Evolutionary conservation across 2,113 vertebrate genomes (phyloP).

Genomic region (Ranitomeya variabilis): DNA sequence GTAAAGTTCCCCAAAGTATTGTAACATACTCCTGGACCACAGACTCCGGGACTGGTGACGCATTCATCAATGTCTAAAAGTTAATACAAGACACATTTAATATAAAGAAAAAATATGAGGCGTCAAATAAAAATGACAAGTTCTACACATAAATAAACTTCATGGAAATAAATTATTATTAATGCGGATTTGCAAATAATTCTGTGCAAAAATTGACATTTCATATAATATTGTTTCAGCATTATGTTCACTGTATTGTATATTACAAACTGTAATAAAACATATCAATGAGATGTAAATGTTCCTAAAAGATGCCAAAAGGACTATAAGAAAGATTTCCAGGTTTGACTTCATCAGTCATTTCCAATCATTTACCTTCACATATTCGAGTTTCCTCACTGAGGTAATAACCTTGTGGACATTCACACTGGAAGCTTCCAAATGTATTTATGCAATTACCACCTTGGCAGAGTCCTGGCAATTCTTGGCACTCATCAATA

Average conservation of each 20-base stretch:
- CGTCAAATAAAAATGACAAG: not conserved
- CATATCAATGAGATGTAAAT: not conserved
- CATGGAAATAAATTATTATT: not conserved
- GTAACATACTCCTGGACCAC: slow-evolving; percentile 84
- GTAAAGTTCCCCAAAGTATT: slow-evolving; percentile 87
- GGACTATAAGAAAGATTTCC: too few species aligned
- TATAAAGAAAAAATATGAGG: not conserved
- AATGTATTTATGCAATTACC: slow-evolving; percentile 87
- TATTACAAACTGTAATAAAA: not conserved
- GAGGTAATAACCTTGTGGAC: slow-evolving; percentile 82
- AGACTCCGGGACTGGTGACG: slow-evolving; percentile 82
- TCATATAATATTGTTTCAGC: not conserved
- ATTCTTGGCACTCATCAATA: slow-evolving; percentile 90
- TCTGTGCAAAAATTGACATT: not conserved
- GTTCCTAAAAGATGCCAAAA: not conserved
- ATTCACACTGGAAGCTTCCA: slow-evolving; percentile 85
- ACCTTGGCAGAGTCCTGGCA: slow-evolving; percentile 89
- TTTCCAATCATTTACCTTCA: slow-evolving; percentile 72
- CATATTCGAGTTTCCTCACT: slow-evolving; percentile 82
- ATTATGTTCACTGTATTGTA: not conserved
- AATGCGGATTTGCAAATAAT: not conserved
- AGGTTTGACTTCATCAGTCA: too few species aligned
- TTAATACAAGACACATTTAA: not conserved
- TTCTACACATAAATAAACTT: not conserved
- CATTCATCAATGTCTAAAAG: slow-evolving; percentile 85